phyloP scores from a whole-genome alignment of 2,113 vertebrate genomes.

The Lichenostomus cassidix region DNA sequence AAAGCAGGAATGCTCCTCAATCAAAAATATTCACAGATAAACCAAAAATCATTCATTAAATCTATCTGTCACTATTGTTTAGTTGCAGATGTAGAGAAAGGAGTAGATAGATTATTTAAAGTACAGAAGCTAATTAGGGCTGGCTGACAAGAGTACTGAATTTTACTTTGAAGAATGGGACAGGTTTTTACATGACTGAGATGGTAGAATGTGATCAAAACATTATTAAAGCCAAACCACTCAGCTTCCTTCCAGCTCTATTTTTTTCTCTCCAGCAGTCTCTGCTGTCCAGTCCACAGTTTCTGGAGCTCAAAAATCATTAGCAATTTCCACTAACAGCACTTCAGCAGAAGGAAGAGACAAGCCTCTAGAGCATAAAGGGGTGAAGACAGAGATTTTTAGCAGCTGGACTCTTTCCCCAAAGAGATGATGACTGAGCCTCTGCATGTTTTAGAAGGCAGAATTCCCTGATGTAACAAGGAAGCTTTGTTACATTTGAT shows the following conservation, averaged over 20 bases:
- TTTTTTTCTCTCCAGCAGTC: neutral
- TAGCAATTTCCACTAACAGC: neutral
- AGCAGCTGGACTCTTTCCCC: neutral
- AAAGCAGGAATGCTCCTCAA: neutral
- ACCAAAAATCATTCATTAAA: neutral
- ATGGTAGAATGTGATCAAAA: constrained; percentile 14
- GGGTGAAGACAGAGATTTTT: neutral
- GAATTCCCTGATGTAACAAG: neutral
- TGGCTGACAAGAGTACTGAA: constrained; percentile 38
- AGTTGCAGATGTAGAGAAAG: neutral
- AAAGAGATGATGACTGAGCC: neutral
- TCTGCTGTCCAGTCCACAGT: neutral
- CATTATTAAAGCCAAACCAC: neutral
- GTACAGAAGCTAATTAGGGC: constrained; percentile 20
- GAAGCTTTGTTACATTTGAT: neutral
- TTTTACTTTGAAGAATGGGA: constrained; percentile 31
- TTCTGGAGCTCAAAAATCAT: neutral
- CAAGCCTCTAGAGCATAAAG: neutral
- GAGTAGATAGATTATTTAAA: constrained; percentile 27
- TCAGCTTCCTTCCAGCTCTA: neutral
- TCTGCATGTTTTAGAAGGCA: neutral
- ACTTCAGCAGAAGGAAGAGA: neutral
- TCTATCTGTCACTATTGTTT: neutral
- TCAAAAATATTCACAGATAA: neutral
- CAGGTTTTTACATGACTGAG: neutral